Evolutionary conservation across 2,888 invertebrate species (phyloP), one percentile per base, ranked within the genome.

Genomic region (Torymus aiolomorphi): DNA sequence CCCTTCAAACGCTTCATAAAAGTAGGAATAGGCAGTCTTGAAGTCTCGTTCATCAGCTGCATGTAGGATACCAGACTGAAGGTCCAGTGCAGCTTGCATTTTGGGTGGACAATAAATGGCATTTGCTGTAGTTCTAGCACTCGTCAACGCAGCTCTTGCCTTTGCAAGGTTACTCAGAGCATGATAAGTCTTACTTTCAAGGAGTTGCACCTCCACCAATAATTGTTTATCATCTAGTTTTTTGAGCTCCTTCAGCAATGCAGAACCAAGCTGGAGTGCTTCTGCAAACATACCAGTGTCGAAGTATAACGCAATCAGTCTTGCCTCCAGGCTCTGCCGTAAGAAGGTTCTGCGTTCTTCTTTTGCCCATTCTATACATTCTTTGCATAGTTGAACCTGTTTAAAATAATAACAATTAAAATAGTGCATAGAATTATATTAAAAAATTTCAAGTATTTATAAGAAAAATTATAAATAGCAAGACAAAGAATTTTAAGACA

Each of bases 11-110:
- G 98, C 98, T 92, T 99, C 99, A 91, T 99, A 99, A 90, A 99
- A 99, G 90, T 99, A 99, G 76, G 99, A 99, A 92, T 98, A 99
- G 65, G 98, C 99, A 78, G 99, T 99, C 93, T 99, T 99, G 91
- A 99, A 99, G 90, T 99, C 99, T 86, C 97, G 95, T 91, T 99
- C 99, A 90, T 99, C 99, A n/a, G 99, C 99, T 12, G 99, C 99
- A 91, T 99, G 99, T 77, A 99, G 92, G 85, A 99, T 98, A 85
- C 98, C 98, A 5, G 99, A 98, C 90, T 99, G 98, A 84, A 98
- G 92, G 91, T 99, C 99, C 57, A 99, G 92, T 12, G 98, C 96
- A 11, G 98, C 98, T 92, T 99, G 99, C 93, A 99, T 96, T 92
- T 98, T 97, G 0, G 99, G 99, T 82, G 99, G 98, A 91, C 99